These are phyloP conservation scores for Charaxes varanes DNA, from an alignment of 1,140 invertebrate species.

Conservation along the genomic window DNA sequence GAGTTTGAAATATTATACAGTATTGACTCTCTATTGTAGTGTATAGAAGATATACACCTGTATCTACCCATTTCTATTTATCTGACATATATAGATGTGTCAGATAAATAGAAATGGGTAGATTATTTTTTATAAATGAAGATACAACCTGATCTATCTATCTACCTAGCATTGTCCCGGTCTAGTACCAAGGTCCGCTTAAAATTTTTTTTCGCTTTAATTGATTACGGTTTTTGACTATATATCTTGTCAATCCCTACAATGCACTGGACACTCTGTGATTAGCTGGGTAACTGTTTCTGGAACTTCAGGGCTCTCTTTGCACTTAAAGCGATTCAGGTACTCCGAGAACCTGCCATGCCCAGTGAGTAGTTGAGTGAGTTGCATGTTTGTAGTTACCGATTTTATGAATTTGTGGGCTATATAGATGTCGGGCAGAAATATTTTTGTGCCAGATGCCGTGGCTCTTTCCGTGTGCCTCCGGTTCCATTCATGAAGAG, in stretches of 20 bases:
- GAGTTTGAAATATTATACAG: no score
- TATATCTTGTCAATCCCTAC: not conserved
- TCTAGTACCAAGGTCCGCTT: no score
- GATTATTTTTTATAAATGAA: no score
- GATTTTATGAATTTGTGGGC: constrained; percentile 2
- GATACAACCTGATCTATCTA: no score
- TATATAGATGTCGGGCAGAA: not conserved
- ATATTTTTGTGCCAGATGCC: constrained; percentile 1
- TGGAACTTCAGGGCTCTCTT: not conserved
- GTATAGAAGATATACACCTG: no score
- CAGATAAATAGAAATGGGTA: no score
- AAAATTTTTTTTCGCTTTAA: not conserved
- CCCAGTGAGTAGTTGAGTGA: not conserved
- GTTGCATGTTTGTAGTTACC: not conserved
- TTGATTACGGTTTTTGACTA: not conserved
- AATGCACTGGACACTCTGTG: not conserved
- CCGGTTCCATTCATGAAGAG: no score
- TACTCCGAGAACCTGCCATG: constrained; percentile 3
- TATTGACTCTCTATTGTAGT: no score
- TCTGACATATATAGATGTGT: no score
- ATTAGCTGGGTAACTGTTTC: not conserved
- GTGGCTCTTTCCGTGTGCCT: no score
- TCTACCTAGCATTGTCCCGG: no score
- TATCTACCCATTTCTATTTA: no score
- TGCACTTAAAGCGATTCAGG: not conserved